Evolutionary conservation across 2,797 vertebrate genomes (phyloP), one percentile per base, ranked within the genome.

Genomic region (Trachops cirrhosus): DNA sequence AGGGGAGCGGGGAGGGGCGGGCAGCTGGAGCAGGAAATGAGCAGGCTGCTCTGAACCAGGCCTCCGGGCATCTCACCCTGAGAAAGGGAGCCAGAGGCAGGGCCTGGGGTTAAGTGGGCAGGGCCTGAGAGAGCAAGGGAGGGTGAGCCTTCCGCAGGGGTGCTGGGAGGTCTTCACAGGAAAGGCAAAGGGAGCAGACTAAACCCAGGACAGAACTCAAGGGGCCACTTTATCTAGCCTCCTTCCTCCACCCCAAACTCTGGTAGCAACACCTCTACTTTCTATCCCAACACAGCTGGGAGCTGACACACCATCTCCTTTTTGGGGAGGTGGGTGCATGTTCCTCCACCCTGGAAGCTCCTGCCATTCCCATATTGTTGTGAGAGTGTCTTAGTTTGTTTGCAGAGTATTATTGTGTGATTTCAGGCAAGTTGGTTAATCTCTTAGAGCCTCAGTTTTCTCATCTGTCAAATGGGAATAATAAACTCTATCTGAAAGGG

Each of bases 371-470:
- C 37, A 34, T 6, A 4, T 48, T 73, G 34, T 12, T 50, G 4
- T 41, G 62, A 59, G 15, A 37, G 68, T 37, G 18, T 71, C 67
- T 91, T 77, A 37, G 57, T n/a, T 86, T 74, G 57, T n/a, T 86
- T 74, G 57, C 44, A 32, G 37, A 18, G 26, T 62, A 15, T 41
- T 73, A n/a, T 59, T 78, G 37, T 41, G 50, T 74, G 78, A 67
- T 52, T 18, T 77, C 82, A 44, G 75, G 26, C 19, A 62, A 34
- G 34, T 32, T 64, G 57, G 4, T 21, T 59, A 26, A 71, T 71
- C 78, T 91, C 78, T 86, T 46, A 67, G 75, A 80, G 83, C 37
- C 83, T 88, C 50, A 0, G 59, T 85, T 88, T 94, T 71, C 73
- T 86, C 32, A 5, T 50, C 77, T 22, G 62, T 64, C 62, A 48